Percentiles rank a stretch among this genome's conserved stretches.
phyloP scores from a whole-genome alignment of 2,113 vertebrate genomes.

The Murina feae region DNA sequence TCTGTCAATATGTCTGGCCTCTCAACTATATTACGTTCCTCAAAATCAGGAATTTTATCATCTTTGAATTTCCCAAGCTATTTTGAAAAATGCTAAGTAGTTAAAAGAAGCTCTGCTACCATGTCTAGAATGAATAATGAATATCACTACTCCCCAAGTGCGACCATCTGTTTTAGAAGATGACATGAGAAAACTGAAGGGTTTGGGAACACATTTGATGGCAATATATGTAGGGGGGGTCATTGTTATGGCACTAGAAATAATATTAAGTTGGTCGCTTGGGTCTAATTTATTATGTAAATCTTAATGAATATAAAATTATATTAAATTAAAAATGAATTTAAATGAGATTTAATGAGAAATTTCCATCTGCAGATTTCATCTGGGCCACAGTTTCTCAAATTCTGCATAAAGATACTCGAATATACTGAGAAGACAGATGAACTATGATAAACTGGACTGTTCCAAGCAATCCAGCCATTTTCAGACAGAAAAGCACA shows the following conservation, averaged over 20 bases:
- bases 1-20: background rate
- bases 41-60: slow-evolving; percentile 19
- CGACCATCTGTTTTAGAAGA: slow-evolving; percentile 50
- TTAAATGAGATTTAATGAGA: slow-evolving; percentile 55
- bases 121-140: slow-evolving; percentile 49
- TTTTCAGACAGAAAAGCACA: background rate
- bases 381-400: background rate
- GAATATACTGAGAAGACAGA: background rate
- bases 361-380: slow-evolving; percentile 34
- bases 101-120: background rate
- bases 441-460: background rate
- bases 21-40: background rate
- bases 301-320: slow-evolving; percentile 53
- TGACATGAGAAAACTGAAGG: background rate
- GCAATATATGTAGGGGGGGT: background rate
- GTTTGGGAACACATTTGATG: background rate
- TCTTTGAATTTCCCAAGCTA: background rate
- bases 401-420: background rate
- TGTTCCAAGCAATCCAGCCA: background rate
- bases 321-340: slow-evolving; percentile 57
- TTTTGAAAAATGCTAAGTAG: slow-evolving; percentile 18
- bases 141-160: background rate
- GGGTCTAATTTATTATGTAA: slow-evolving; percentile 52
- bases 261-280: slow-evolving; percentile 3
- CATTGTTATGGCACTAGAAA: slow-evolving; percentile 26